Evolutionary conservation across 2,797 vertebrate genomes (phyloP).

Genomic region (Zenarchopterus dispar): DNA sequence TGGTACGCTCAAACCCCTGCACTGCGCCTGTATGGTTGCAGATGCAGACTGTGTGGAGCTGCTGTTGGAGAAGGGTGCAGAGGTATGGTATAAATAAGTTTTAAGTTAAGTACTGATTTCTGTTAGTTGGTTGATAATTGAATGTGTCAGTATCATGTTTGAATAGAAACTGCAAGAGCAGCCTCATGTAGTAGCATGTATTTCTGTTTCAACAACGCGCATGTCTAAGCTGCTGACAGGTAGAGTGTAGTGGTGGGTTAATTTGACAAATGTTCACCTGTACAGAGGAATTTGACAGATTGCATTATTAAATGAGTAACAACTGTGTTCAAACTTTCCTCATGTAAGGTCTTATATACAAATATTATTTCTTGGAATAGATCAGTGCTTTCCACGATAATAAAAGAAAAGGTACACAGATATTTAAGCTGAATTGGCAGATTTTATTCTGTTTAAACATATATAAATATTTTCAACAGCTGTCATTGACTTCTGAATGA

Average conservation of each 20-base stretch:
- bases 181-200: too few relatives aligned
- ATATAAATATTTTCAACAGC: too few relatives aligned
- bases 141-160: too few relatives aligned
- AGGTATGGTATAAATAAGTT: slow-evolving; percentile 79
- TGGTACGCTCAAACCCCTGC: slow-evolving; percentile 94
- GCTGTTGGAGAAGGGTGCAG: slow-evolving; percentile 94
- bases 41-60: slow-evolving; percentile 95
- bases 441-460: neutral
- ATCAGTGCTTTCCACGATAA: too few relatives aligned
- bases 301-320: neutral
- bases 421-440: neutral
- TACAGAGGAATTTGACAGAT: neutral
- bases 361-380: too few relatives aligned
- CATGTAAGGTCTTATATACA: neutral
- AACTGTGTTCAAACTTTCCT: neutral
- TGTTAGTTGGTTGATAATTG: too few relatives aligned
- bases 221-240: too few relatives aligned
- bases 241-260: neutral
- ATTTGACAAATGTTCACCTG: neutral
- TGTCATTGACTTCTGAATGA: too few relatives aligned
- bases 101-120: too few relatives aligned
- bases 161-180: too few relatives aligned
- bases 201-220: too few relatives aligned
- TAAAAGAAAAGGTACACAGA: neutral
- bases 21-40: slow-evolving; percentile 98